phyloP scores from a whole-genome alignment of 2,113 vertebrate genomes.

The Tachysurus fulvidraco region DNA sequence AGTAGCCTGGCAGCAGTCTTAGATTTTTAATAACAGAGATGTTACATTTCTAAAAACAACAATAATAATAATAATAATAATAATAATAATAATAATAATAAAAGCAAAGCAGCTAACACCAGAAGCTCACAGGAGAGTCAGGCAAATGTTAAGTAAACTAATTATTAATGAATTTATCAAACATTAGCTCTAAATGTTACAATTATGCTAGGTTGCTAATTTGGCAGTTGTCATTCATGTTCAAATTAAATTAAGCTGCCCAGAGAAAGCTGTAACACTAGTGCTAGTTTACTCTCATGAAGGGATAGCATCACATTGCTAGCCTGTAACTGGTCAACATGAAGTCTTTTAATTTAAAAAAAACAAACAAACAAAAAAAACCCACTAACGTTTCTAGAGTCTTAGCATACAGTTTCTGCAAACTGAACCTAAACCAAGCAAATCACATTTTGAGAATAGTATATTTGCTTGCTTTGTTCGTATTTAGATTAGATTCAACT shows the following conservation, averaged over 20 bases:
- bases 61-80: too few species aligned
- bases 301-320: neutral
- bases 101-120: neutral
- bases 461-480: neutral
- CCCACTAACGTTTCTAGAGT: neutral
- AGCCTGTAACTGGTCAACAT: neutral
- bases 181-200: neutral
- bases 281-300: neutral
- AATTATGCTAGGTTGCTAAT: neutral
- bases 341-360: neutral
- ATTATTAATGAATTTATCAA: neutral
- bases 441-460: too few species aligned
- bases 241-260: neutral
- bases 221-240: neutral
- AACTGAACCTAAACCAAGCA: neutral
- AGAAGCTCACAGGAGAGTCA: neutral
- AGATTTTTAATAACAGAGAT: neutral
- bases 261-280: neutral
- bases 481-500: too few species aligned
- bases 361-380: too few species aligned
- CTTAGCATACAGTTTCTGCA: neutral
- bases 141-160: neutral
- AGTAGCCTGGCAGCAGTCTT: neutral
- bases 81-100: too few species aligned
- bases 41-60: too few species aligned